Evolutionary conservation across 2,888 invertebrate genomes (phyloP).

Genomic region (Cerastis rubricosa): DNA sequence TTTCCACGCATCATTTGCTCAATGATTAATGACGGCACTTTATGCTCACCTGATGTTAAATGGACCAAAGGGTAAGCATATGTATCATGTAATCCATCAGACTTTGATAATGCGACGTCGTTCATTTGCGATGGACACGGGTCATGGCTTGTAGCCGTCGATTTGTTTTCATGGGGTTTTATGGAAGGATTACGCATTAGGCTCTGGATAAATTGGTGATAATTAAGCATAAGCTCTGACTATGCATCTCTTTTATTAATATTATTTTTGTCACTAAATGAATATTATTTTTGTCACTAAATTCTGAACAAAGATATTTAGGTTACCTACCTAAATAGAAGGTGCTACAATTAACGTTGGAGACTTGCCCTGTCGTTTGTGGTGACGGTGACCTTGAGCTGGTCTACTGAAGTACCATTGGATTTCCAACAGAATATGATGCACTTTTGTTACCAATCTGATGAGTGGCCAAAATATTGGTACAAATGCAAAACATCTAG

Average conservation of each 20-base stretch:
- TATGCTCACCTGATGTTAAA: conserved; percentile 57
- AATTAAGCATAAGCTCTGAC: neutral
- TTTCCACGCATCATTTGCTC: conserved; percentile 40
- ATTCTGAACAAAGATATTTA: neutral
- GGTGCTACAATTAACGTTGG: too few species aligned
- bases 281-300: too few species aligned
- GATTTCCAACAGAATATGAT: too few species aligned
- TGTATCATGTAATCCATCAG: conserved; percentile 46
- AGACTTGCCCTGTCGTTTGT: too few species aligned
- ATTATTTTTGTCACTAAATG: neutral
- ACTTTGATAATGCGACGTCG: conserved; percentile 51
- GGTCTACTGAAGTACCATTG: too few species aligned
- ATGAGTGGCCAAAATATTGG: too few species aligned
- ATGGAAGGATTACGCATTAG: neutral
- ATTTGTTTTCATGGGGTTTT: conserved; percentile 29
- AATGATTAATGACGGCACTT: conserved; percentile 55
- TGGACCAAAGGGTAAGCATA: conserved; percentile 51
- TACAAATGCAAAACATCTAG: too few species aligned
- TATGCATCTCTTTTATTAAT: neutral
- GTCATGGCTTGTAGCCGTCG: conserved; percentile 25
- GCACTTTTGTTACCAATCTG: too few species aligned
- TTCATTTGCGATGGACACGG: conserved; percentile 45
- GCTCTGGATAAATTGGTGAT: neutral
- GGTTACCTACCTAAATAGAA: too few species aligned
- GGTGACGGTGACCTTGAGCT: too few species aligned